Evolutionary conservation across 2,888 invertebrate species (phyloP).

Genomic region (Cheilosia pagana): DNA sequence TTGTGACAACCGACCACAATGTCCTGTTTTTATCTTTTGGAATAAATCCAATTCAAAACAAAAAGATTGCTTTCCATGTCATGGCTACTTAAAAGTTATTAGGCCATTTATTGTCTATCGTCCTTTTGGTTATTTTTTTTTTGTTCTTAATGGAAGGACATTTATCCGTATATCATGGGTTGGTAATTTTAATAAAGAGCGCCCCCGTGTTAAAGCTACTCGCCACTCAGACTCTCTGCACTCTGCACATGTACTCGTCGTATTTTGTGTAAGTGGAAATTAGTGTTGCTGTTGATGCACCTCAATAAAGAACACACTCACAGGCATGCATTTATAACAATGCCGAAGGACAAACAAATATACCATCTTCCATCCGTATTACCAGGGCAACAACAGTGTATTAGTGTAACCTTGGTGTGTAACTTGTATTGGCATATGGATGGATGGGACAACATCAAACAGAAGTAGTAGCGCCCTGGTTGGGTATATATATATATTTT

Average conservation of each 20-base stretch:
- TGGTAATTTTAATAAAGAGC: conserved; percentile 44
- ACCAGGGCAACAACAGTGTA: conserved; percentile 7
- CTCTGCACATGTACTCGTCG: conserved; percentile 6
- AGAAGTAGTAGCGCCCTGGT: conserved; percentile 38
- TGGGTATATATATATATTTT: conserved; percentile 6
- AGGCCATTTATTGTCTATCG: conserved; percentile 61
- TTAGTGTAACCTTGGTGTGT: conserved; percentile 64
- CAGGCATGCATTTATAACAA: conserved; percentile 31
- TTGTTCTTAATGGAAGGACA: conserved; percentile 51
- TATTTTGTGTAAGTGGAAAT: conserved; percentile 48
- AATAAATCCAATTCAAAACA: conserved; percentile 60
- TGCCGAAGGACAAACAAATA: conserved; percentile 59
- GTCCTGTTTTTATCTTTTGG: conserved; percentile 38
- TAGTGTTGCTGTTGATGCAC: conserved; percentile 65
- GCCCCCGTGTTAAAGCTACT: conserved; percentile 44
- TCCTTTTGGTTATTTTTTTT: conserved; percentile 7
- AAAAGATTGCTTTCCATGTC: conserved; percentile 57
- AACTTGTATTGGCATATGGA: conserved; percentile 67
- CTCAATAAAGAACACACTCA: conserved; percentile 58
- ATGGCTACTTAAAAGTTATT: conserved; percentile 66
- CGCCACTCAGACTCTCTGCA: conserved; percentile 43
- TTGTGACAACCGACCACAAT: no score
- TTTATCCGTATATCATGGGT: conserved; percentile 40
- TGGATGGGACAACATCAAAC: conserved; percentile 56
- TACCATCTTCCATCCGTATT: conserved; percentile 35